Conservation (phyloP, 2,113 vertebrate species). For the Mohoua ochrocephala region DNA sequence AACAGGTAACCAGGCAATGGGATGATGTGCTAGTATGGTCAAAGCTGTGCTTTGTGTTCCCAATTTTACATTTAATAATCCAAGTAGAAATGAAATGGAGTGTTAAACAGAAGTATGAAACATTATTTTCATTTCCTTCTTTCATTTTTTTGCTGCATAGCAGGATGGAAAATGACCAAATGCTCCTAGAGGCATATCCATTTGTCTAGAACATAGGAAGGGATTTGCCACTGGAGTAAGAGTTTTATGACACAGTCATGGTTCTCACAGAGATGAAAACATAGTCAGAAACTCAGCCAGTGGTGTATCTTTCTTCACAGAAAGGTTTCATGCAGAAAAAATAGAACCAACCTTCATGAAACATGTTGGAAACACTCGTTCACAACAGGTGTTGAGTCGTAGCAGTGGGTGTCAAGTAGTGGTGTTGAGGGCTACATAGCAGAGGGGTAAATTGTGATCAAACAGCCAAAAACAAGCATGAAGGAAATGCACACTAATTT, state of each 20-base stretch:
- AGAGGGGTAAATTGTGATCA: not conserved
- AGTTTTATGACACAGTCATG: not conserved
- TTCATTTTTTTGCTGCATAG: not conserved
- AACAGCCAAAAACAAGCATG: not conserved
- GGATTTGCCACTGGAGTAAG: not conserved
- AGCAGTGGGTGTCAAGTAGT: not conserved
- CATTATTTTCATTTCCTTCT: slow-evolving; percentile 17
- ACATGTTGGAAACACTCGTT: not conserved
- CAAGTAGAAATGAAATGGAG: slow-evolving; percentile 1
- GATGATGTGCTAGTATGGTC: not conserved
- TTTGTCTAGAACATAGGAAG: not conserved
- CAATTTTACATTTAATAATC: not conserved
- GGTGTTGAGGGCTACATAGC: not conserved
- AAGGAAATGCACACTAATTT: not conserved
- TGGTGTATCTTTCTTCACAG: not conserved
- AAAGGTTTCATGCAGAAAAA: not conserved
- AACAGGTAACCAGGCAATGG: not conserved
- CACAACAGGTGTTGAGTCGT: not conserved
- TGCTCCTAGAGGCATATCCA: not conserved
- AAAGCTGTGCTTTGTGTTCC: not conserved
- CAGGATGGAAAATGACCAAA: not conserved
- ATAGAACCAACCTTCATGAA: not conserved
- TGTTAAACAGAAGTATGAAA: not conserved
- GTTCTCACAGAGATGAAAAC: not conserved
- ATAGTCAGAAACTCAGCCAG: not conserved